These are phyloP conservation scores for Calliphora vicina DNA, from an alignment of 1,140 invertebrate genomes.

Conservation along the genomic window DNA sequence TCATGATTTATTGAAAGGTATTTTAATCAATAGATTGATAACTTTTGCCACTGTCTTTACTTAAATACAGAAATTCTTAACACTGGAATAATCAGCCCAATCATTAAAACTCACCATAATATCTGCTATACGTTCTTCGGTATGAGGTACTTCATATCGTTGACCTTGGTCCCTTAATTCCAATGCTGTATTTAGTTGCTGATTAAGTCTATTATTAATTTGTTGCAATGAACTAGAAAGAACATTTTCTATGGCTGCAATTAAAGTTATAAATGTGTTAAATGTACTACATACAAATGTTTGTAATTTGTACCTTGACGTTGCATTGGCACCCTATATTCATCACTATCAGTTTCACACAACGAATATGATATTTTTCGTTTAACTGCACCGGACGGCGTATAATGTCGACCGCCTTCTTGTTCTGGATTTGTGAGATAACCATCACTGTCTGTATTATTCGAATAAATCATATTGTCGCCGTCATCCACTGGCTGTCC, in stretches of 20 bases:
- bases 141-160: constrained; percentile 49
- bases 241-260: constrained; percentile 52
- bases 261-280: too few relatives aligned
- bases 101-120: constrained; percentile 48
- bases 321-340: constrained; percentile 8
- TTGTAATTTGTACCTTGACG: too few relatives aligned
- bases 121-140: constrained; percentile 51
- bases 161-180: constrained; percentile 53
- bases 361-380: background rate
- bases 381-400: background rate
- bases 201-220: constrained; percentile 49
- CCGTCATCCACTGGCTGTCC: background rate
- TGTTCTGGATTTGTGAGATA: background rate
- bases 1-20: too few relatives aligned
- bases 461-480: background rate
- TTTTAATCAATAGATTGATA: too few relatives aligned
- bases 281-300: too few relatives aligned
- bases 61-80: too few relatives aligned
- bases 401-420: background rate
- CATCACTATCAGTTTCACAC: background rate
- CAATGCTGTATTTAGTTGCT: constrained; percentile 52
- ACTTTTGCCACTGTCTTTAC: too few relatives aligned
- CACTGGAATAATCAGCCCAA: too few relatives aligned
- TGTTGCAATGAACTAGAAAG: constrained; percentile 51
- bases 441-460: constrained; percentile 4